phyloP scores from a whole-genome alignment of 2,113 vertebrate genomes.

The Podocnemis expansa region DNA sequence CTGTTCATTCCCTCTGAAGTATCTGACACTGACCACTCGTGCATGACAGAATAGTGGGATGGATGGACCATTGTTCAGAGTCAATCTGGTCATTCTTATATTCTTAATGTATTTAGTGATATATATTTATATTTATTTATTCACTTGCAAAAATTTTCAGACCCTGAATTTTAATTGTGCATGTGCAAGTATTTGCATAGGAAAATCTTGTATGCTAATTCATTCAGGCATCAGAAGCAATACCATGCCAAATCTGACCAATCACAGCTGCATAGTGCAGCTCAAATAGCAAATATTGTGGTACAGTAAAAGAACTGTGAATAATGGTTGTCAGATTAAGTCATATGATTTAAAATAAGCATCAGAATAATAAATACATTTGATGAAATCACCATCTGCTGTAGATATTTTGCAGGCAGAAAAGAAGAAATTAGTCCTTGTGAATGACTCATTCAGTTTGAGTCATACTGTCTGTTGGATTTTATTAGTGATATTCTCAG shows the following conservation, averaged over 20 bases:
- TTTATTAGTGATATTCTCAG: constrained; percentile 53
- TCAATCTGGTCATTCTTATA: neutral
- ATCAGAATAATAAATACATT: neutral
- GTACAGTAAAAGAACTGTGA: neutral
- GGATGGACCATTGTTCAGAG: neutral
- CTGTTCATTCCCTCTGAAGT: neutral
- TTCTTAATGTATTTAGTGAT: neutral
- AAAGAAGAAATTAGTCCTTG: neutral
- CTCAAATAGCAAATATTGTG: constrained; percentile 1
- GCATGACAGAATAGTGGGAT: neutral
- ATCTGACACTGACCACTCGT: neutral
- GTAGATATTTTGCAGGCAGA: constrained; percentile 6
- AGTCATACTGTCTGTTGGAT: constrained; percentile 34
- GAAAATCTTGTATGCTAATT: neutral
- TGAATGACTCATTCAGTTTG: constrained; percentile 56
- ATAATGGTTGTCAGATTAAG: neutral
- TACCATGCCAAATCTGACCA: neutral
- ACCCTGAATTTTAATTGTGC: neutral
- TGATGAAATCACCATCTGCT: constrained; percentile 24
- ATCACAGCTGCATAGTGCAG: neutral
- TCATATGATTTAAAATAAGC: neutral
- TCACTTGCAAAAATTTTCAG: neutral
- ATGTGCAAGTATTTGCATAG: neutral
- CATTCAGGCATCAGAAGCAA: neutral
- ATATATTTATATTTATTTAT: neutral